These are phyloP conservation scores for Thymelicus acteon DNA, from an alignment of 2,888 invertebrate genomes.

Conservation along the genomic window DNA sequence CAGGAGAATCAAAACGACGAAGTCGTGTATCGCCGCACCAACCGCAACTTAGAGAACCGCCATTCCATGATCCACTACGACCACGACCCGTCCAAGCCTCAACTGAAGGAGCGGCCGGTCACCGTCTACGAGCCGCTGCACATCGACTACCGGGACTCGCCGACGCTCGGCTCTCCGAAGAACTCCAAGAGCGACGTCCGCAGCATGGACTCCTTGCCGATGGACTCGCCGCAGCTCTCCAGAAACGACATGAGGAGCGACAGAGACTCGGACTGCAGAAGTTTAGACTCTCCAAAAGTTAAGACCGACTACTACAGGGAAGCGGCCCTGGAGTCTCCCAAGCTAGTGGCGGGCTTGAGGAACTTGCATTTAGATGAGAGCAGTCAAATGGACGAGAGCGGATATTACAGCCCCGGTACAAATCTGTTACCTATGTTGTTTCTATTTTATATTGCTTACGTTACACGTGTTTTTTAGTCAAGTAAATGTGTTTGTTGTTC, in stretches of 20 bases:
- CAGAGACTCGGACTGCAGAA: constrained; percentile 73
- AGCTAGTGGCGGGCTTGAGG: constrained; percentile 71
- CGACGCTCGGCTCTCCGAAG: constrained; percentile 73
- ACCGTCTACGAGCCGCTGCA: constrained; percentile 79
- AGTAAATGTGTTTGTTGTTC: no score
- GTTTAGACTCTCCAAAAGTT: constrained; percentile 75
- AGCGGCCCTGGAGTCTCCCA: constrained; percentile 71
- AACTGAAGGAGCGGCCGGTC: constrained; percentile 72
- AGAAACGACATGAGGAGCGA: constrained; percentile 72
- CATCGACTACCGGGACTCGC: constrained; percentile 75
- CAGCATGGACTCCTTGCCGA: constrained; percentile 75
- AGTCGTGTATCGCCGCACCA: constrained; percentile 72
- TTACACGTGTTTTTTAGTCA: no score
- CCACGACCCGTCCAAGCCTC: constrained; percentile 71
- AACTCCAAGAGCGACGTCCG: constrained; percentile 71
- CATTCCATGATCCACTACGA: constrained; percentile 83
- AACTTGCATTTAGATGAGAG: constrained; percentile 76
- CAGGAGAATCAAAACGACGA: constrained; percentile 69
- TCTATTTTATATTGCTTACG: background rate
- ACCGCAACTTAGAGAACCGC: constrained; percentile 73
- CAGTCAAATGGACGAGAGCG: constrained; percentile 81
- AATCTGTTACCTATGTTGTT: background rate
- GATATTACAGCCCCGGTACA: constrained; percentile 77
- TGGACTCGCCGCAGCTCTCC: constrained; percentile 76
- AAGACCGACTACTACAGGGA: constrained; percentile 75